Percentiles rank a stretch among this genome's conserved stretches.
These are phyloP conservation scores for Pao palembangensis DNA, from an alignment of 2,113 vertebrate genomes.

Conservation along the genomic window DNA sequence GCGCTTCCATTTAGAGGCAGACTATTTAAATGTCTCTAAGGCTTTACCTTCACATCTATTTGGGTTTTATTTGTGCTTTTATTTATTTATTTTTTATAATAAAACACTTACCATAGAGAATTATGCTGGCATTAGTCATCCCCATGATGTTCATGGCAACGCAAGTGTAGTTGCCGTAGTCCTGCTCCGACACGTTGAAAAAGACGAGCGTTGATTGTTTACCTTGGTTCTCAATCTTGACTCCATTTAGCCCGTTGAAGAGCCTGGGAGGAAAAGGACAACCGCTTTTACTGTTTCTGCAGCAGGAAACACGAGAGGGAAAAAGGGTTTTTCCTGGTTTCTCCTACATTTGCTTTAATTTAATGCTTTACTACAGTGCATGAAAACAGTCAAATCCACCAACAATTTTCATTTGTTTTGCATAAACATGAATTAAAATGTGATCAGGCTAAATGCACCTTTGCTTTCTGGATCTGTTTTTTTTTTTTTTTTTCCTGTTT, in stretches of 20 bases:
- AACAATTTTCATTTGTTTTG: not conserved
- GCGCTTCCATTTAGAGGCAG: no score
- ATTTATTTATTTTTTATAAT: not conserved
- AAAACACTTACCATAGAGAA: slow-evolving; percentile 86
- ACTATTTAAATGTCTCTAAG: no score
- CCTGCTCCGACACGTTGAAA: slow-evolving; percentile 97
- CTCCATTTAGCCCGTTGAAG: slow-evolving; percentile 84
- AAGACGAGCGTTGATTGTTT: slow-evolving; percentile 91
- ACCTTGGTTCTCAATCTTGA: slow-evolving; percentile 92
- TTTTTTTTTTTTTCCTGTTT: no score
- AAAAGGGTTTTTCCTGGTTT: not conserved
- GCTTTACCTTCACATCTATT: not conserved
- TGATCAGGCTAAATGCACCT: no score
- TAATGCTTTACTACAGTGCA: not conserved
- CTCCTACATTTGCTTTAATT: not conserved
- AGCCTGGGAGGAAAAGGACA: slow-evolving; percentile 70
- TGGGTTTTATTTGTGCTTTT: not conserved
- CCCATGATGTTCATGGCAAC: slow-evolving; percentile 93
- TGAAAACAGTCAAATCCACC: not conserved
- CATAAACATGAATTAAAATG: no score
- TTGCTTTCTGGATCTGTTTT: no score
- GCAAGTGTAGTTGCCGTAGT: slow-evolving; percentile 98
- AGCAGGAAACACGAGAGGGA: no score
- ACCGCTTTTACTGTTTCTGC: not conserved
- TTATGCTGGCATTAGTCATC: slow-evolving; percentile 93